Percentiles rank a stretch among this genome's conserved stretches.
These are phyloP conservation scores for Antheraea pernyi DNA, from an alignment of 1,140 invertebrate genomes.

Conservation along the genomic window DNA sequence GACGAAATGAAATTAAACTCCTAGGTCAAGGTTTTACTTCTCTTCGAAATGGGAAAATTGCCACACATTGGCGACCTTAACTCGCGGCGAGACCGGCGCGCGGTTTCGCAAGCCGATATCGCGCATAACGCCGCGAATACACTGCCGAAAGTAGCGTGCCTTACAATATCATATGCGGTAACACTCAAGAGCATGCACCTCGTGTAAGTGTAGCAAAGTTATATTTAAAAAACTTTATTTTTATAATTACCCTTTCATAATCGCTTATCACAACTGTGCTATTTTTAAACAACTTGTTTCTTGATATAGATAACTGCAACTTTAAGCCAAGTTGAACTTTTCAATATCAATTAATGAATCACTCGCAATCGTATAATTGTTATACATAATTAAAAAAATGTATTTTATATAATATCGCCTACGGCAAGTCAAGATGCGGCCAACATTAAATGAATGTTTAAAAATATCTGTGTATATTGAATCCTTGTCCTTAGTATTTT, in stretches of 20 bases:
- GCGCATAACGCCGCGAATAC: slow-evolving; percentile 30
- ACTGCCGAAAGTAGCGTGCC: slow-evolving; percentile 5
- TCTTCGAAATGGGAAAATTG: slow-evolving; percentile 78
- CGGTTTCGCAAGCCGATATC: slow-evolving; percentile 52
- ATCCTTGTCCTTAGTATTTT: too few species aligned
- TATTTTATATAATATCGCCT: too few species aligned
- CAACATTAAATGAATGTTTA: too few species aligned
- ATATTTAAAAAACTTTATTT: neutral
- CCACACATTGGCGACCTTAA: slow-evolving; percentile 72
- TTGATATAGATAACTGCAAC: neutral
- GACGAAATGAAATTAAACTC: slow-evolving; percentile 71
- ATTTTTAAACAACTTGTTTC: neutral
- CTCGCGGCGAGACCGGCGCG: slow-evolving; percentile 50
- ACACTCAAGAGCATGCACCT: neutral
- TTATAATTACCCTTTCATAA: neutral
- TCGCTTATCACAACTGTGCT: neutral
- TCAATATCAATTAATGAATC: too few species aligned
- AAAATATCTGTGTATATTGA: too few species aligned
- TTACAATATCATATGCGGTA: neutral
- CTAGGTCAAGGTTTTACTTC: slow-evolving; percentile 75
- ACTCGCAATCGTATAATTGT: too few species aligned
- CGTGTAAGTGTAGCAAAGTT: neutral
- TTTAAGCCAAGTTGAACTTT: too few species aligned
- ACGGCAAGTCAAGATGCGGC: too few species aligned
- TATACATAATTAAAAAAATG: too few species aligned